These are phyloP conservation scores for Drosophila ustulata DNA, from an alignment of 2,888 invertebrate genomes.

Conservation along the genomic window DNA sequence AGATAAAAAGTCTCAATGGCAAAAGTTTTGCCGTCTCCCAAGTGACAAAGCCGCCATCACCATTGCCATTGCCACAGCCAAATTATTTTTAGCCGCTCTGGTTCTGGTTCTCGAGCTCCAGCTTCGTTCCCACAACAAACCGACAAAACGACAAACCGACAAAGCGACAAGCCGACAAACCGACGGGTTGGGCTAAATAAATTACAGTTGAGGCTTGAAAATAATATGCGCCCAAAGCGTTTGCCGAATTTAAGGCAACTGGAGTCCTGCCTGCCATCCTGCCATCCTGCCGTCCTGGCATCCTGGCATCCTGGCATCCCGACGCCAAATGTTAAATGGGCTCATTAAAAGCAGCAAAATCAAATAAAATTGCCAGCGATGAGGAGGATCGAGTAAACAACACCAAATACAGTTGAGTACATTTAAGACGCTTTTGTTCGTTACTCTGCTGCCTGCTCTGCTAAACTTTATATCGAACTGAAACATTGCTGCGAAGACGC, in stretches of 20 bases:
- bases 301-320: not conserved
- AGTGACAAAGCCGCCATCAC: constrained; percentile 13
- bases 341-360: constrained; percentile 14
- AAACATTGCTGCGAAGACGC: constrained; percentile 1
- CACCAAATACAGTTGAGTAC: not conserved
- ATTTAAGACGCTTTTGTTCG: not conserved
- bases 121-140: not conserved
- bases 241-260: constrained; percentile 14
- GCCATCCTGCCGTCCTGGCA: not conserved
- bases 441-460: not conserved
- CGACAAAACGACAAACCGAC: too few species aligned
- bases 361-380: constrained; percentile 31
- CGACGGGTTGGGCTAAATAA: constrained; percentile 41
- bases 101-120: not conserved
- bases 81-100: constrained; percentile 55
- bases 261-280: not conserved
- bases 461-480: constrained; percentile 6
- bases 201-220: constrained; percentile 52
- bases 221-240: constrained; percentile 20
- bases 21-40: constrained; percentile 55
- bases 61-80: constrained; percentile 12
- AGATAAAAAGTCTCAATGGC: constrained; percentile 68
- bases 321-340: constrained; percentile 3
- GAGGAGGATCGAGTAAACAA: constrained; percentile 4
- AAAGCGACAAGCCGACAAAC: not conserved